phyloP scores from a whole-genome alignment of 2,797 vertebrate genomes.

The Xenentodon cancila region DNA sequence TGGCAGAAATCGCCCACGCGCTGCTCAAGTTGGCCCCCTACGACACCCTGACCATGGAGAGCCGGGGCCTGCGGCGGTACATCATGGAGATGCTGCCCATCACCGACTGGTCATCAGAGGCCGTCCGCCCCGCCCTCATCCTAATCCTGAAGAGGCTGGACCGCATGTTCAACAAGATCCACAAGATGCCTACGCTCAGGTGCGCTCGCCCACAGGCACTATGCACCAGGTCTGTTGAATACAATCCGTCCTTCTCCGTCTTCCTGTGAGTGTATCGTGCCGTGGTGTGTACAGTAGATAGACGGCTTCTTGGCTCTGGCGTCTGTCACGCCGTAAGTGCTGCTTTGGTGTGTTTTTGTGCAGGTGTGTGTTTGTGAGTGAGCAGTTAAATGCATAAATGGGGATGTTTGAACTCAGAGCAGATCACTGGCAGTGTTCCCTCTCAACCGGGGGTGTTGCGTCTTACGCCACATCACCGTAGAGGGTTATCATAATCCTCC shows the following conservation, averaged over 20 bases:
- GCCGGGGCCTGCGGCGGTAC: conserved; percentile 94
- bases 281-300: conserved; percentile 70
- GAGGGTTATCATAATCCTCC: too few species aligned
- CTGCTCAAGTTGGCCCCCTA: conserved; percentile 97
- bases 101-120: conserved; percentile 96
- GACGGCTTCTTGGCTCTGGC: conserved; percentile 72
- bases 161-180: conserved; percentile 99
- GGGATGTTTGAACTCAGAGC: conserved; percentile 14
- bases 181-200: conserved; percentile 99
- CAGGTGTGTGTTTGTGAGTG: conserved; percentile 14
- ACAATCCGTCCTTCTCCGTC: conserved; percentile 56
- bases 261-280: conserved; percentile 69
- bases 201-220: conserved; percentile 87
- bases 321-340: conserved; percentile 66
- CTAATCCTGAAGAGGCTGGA: conserved; percentile 98
- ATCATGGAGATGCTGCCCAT: conserved; percentile 99
- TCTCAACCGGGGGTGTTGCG: conserved; percentile 19
- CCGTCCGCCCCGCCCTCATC: conserved; percentile 97
- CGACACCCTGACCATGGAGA: conserved; percentile 98
- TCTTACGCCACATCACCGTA: neutral
- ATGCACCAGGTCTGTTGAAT: conserved; percentile 83
- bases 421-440: conserved; percentile 28
- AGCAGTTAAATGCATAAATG: conserved; percentile 12
- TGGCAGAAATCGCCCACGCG: conserved; percentile 97
- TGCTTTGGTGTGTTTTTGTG: conserved; percentile 51